These are phyloP conservation scores for Scopus umbretta DNA, from an alignment of 2,113 vertebrate species.

Conservation along the genomic window DNA sequence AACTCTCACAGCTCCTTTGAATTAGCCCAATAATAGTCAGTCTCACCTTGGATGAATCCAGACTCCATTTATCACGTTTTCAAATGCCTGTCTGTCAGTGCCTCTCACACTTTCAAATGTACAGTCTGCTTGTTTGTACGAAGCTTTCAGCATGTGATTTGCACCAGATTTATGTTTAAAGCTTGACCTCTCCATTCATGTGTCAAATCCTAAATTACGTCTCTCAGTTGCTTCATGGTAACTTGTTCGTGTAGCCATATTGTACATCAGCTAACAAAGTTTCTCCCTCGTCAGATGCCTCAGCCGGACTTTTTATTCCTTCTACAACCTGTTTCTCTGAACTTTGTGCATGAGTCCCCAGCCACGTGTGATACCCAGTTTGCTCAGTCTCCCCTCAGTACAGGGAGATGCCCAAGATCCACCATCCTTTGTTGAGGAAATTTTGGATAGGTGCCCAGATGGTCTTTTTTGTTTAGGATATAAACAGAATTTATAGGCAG, in stretches of 20 bases:
- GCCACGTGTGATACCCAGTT: background rate
- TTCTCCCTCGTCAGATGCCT: background rate
- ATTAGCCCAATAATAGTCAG: background rate
- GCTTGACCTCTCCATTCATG: slow-evolving; percentile 45
- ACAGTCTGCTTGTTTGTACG: slow-evolving; percentile 63
- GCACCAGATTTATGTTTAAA: slow-evolving; percentile 62
- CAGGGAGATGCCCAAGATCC: background rate
- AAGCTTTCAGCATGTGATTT: slow-evolving; percentile 55
- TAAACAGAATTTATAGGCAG: background rate
- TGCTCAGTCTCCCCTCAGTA: background rate
- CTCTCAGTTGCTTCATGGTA: background rate
- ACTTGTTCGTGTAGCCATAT: background rate
- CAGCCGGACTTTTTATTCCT: background rate
- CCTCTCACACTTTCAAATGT: slow-evolving; percentile 64
- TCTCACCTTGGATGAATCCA: slow-evolving; percentile 50
- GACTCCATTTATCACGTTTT: slow-evolving; percentile 48
- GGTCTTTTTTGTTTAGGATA: background rate
- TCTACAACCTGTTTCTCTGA: background rate
- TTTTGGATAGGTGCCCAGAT: background rate
- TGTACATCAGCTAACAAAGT: background rate
- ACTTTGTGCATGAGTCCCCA: background rate
- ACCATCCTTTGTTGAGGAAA: background rate
- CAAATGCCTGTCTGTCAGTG: slow-evolving; percentile 60
- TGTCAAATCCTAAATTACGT: slow-evolving; percentile 49
- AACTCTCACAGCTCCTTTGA: background rate